Base-by-base conservation (phyloP, 2,888 invertebrate species). In the Eupithecia inturbata region DNA sequence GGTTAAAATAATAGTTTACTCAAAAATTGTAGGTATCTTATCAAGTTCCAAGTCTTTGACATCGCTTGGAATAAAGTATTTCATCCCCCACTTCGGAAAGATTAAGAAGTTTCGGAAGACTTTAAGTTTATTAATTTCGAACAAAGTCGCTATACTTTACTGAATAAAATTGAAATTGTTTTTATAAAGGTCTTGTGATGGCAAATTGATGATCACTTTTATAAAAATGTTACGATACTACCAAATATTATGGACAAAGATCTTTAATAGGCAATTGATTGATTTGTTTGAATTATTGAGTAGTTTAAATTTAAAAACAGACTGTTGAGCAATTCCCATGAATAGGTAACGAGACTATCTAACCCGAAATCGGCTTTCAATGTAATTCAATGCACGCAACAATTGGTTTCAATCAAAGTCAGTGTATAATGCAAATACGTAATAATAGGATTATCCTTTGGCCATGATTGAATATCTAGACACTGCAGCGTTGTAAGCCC, bases 111-210 rank as follows among this genome's bases (percentile, higher is more conserved):
- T 89, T 83, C 80, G 78, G 81, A 81, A 85, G 86, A 86, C 87
- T 86, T 88, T 87, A 88, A 89, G 88, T 90, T 89, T 87, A 87
- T 87, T 87, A 87, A 89, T 89, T 88, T 88, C 82, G 80, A 78
- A 78, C 76, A 79, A 84, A 84, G 86, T 84, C 85, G 79, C 83
- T 82, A 82, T 86, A 82, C 84, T 85, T 83, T 78, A 84, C 82
- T 82, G 82, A 82, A 82, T 84, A 82, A 86, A 84, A 84, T 84
- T 85, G 80, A 83, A 86, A 86, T 82, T 85, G 85, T 83, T 86
- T 86, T 85, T 82, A 36, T 76, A 71, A 75, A 70, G 75, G 72
- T 72, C 62, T 72, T 67, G 84, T 81, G 80, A 53, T 31, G 67
- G 63, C 63, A 75, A 77, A 78, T 76, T 76, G 28, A 39, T 68